Percentiles rank a stretch among this genome's conserved stretches.
Evolutionary conservation across 2,888 invertebrate species (phyloP).

Genomic region (Hecatera dysodea): DNA sequence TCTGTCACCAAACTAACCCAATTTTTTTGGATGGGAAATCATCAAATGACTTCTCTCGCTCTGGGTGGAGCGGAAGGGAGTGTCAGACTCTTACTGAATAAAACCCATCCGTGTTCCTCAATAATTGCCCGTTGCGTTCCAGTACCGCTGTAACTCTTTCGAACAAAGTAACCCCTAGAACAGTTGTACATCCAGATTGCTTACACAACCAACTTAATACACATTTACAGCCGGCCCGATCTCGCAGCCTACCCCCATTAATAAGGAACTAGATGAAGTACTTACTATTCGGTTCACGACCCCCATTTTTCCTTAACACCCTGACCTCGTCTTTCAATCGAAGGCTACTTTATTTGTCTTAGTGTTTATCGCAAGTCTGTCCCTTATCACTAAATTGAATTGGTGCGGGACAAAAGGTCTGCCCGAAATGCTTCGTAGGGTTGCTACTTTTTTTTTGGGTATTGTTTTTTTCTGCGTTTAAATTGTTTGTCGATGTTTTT

Average conservation of each 20-base stretch:
- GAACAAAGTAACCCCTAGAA: background rate
- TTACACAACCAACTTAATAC: background rate
- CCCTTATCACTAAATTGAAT: slow-evolving; percentile 88
- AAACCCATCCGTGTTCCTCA: no score
- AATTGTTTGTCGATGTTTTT: background rate
- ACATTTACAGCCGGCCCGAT: slow-evolving; percentile 19
- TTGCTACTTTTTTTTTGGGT: slow-evolving; percentile 48
- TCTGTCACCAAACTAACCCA: background rate
- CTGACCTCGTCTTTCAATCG: slow-evolving; percentile 70
- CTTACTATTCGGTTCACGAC: slow-evolving; percentile 57
- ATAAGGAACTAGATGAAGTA: slow-evolving; percentile 44
- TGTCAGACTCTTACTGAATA: no score
- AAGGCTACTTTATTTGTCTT: slow-evolving; percentile 82
- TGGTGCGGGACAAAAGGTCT: slow-evolving; percentile 81
- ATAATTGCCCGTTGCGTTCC: no score
- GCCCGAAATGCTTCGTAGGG: slow-evolving; percentile 70
- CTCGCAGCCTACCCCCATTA: slow-evolving; percentile 39
- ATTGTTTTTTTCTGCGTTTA: background rate
- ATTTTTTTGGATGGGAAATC: no score
- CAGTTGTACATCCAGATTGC: background rate
- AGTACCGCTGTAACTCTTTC: no score
- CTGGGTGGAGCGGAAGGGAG: no score
- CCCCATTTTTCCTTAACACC: slow-evolving; percentile 48
- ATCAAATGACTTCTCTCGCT: no score
- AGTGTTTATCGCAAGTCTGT: slow-evolving; percentile 79